Evolutionary conservation across 1,140 invertebrate species (phyloP).

Genomic region (Sitobion miscanthi): DNA sequence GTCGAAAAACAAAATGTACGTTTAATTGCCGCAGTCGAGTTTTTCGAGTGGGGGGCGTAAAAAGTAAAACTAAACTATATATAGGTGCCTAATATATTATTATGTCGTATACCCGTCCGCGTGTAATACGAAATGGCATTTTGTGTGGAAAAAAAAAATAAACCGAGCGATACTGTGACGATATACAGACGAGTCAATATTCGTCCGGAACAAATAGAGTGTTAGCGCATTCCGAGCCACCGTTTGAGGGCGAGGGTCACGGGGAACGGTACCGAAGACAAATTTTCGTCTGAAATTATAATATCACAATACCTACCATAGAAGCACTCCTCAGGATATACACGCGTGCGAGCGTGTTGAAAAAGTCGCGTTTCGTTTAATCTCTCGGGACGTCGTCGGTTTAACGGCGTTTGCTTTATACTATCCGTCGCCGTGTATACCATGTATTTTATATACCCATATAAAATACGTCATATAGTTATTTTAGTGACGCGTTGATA

Average conservation of each 20-base stretch:
- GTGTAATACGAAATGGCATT: neutral
- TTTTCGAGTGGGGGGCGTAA: neutral
- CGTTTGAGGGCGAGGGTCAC: neutral
- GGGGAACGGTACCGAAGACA: no score
- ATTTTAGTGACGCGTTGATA: neutral
- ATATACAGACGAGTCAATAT: slow-evolving; percentile 19
- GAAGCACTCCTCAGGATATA: neutral
- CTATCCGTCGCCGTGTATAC: no score
- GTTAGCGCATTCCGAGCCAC: neutral
- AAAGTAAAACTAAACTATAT: neutral
- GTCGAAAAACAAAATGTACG: neutral
- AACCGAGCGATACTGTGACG: neutral
- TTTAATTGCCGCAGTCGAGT: neutral
- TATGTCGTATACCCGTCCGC: neutral
- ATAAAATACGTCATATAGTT: neutral
- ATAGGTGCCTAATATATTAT: neutral
- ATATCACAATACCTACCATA: no score
- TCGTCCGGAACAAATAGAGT: slow-evolving; percentile 22
- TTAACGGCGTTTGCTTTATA: no score
- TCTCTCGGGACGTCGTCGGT: neutral
- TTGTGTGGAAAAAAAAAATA: neutral
- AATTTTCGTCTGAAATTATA: no score
- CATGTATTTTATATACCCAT: no score
- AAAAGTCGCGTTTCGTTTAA: neutral
- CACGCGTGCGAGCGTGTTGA: neutral